phyloP scores from a whole-genome alignment of 2,113 vertebrate species.

The Donacobius atricapilla region DNA sequence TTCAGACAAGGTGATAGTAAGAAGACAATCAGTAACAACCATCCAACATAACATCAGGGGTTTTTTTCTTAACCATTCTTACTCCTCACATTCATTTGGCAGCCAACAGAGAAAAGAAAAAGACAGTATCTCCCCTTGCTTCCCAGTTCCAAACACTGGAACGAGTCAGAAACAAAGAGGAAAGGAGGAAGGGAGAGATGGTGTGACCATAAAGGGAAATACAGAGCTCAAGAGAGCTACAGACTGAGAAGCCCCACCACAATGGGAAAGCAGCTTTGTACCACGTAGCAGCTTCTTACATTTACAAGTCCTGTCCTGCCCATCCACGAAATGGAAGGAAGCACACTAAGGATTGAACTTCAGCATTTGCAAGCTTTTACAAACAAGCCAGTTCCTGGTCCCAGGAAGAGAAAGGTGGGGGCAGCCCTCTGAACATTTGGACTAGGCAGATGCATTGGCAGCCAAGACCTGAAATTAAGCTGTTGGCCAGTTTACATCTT shows the following conservation, averaged over 20 bases:
- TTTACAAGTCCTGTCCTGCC: background rate
- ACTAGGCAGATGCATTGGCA: background rate
- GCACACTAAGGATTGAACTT: background rate
- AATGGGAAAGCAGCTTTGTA: background rate
- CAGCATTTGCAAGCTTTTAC: background rate
- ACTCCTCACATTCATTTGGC: background rate
- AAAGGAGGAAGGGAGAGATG: background rate
- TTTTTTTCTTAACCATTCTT: background rate
- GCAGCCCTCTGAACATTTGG: background rate
- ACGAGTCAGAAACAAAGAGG: background rate
- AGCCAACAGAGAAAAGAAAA: background rate
- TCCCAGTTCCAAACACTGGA: background rate
- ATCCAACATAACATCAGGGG: background rate
- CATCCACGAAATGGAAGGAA: background rate
- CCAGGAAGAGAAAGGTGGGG: background rate
- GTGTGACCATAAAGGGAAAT: background rate
- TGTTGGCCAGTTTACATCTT: background rate
- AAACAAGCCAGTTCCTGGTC: background rate
- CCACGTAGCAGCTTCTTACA: background rate
- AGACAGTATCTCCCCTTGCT: background rate
- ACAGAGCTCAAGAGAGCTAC: background rate
- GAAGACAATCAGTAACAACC: background rate
- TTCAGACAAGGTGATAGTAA: background rate
- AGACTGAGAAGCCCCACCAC: background rate
- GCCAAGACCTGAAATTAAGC: background rate